phyloP scores from a whole-genome alignment of 2,888 invertebrate genomes.

The Lydus trimaculatus region DNA sequence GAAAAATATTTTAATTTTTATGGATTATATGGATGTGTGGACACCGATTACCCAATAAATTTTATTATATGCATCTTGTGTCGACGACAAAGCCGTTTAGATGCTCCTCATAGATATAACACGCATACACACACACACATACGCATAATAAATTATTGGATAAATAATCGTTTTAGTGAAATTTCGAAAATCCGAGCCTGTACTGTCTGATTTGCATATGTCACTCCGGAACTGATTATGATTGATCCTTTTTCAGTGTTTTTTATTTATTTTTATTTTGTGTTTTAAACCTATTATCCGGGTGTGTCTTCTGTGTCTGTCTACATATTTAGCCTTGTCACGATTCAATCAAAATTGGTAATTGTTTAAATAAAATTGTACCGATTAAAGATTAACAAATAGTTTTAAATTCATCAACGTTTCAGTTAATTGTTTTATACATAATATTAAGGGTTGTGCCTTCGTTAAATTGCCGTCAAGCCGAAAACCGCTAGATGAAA shows the following conservation, averaged over 20 bases:
- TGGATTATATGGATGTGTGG: background rate
- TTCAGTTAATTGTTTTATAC: background rate
- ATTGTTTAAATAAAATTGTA: background rate
- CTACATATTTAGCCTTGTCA: background rate
- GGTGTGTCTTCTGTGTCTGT: background rate
- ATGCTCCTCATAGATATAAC: too few relatives aligned
- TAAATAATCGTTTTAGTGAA: background rate
- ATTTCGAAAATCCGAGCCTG: background rate
- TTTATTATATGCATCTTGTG: background rate
- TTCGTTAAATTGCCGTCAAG: background rate
- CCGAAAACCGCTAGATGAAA: slow-evolving; percentile 11
- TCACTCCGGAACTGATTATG: slow-evolving; percentile 5
- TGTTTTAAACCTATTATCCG: background rate
- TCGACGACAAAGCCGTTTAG: background rate
- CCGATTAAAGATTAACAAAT: background rate
- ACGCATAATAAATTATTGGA: too few relatives aligned
- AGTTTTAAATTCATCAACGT: background rate
- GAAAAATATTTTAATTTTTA: slow-evolving; percentile 14
- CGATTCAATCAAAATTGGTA: background rate
- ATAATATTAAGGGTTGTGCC: background rate
- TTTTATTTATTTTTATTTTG: background rate
- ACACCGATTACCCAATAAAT: background rate
- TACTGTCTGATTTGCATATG: background rate
- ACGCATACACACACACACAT: too few relatives aligned
- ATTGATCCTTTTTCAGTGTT: slow-evolving; percentile 1